These are phyloP conservation scores for Choristoneura fumiferana DNA, from an alignment of 1,140 invertebrate species.

Conservation along the genomic window DNA sequence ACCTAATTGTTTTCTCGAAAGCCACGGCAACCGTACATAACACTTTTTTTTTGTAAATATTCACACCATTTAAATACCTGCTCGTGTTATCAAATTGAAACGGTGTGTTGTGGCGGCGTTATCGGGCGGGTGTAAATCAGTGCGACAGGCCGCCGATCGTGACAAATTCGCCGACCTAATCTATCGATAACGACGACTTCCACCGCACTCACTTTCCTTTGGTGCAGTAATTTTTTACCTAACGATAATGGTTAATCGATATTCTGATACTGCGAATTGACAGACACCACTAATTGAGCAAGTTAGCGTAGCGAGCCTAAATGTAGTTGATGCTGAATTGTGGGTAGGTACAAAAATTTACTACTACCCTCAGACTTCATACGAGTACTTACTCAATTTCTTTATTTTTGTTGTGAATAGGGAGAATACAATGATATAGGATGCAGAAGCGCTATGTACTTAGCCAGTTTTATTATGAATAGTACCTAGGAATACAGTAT, in stretches of 20 bases:
- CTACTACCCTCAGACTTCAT: no score
- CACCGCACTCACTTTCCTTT: constrained; percentile 2
- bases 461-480: constrained; percentile 19
- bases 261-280: neutral
- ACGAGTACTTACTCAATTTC: no score
- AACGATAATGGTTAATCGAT: constrained; percentile 8
- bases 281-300: neutral
- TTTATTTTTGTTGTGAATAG: no score
- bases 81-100: neutral
- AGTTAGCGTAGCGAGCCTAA: neutral
- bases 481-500: constrained; percentile 18
- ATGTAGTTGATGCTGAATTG: neutral
- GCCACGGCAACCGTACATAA: no score
- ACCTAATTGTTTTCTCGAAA: no score
- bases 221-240: neutral
- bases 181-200: constrained; percentile 50
- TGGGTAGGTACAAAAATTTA: no score
- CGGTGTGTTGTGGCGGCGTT: constrained; percentile 31
- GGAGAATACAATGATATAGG: no score
- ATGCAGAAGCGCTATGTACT: constrained; percentile 17
- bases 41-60: neutral
- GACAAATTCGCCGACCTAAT: constrained; percentile 68
- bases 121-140: constrained; percentile 59
- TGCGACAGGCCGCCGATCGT: constrained; percentile 62
- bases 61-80: constrained; percentile 8